A percentile compares a stretch with the other conserved stretches of the same genome.
These are phyloP conservation scores for Sebastes glaucus DNA, from an alignment of 2,797 vertebrate species.

Conservation along the genomic window DNA sequence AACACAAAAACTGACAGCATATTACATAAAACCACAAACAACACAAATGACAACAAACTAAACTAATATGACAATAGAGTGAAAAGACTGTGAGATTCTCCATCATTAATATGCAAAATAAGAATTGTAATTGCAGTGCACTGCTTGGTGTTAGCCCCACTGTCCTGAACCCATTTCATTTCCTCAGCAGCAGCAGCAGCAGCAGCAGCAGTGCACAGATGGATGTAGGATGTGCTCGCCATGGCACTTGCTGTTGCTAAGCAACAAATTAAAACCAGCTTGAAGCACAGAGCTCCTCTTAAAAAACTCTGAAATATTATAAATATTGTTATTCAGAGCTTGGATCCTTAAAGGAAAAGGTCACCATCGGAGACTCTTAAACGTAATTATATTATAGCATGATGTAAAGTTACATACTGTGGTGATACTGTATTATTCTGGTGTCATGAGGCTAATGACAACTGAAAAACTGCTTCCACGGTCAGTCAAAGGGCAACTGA, in stretches of 20 bases:
- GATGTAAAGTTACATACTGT: not conserved
- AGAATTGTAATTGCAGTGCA: not conserved
- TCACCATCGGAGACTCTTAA: not conserved
- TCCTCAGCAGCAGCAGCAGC: not conserved
- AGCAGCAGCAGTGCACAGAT: conserved; percentile 23
- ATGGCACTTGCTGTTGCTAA: conserved; percentile 51
- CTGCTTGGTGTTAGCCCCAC: not conserved
- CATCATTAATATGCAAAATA: not conserved
- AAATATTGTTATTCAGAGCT: not conserved
- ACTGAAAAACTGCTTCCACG: not conserved
- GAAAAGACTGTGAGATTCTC: not conserved
- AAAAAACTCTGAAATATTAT: not conserved
- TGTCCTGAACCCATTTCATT: not conserved
- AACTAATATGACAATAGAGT: not conserved
- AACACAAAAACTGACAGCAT: not conserved
- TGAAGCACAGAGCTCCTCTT: not conserved
- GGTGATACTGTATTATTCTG: not conserved
- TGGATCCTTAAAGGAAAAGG: too few relatives aligned
- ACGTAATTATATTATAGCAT: not conserved
- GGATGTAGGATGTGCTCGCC: conserved; percentile 30
- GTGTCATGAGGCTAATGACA: not conserved
- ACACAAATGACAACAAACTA: not conserved
- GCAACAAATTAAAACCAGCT: conserved; percentile 43
- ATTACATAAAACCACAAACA: not conserved
- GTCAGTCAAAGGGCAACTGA: not conserved